Base-by-base conservation (phyloP, 2,888 invertebrate genomes). In the Aspidiotus destructor region DNA sequence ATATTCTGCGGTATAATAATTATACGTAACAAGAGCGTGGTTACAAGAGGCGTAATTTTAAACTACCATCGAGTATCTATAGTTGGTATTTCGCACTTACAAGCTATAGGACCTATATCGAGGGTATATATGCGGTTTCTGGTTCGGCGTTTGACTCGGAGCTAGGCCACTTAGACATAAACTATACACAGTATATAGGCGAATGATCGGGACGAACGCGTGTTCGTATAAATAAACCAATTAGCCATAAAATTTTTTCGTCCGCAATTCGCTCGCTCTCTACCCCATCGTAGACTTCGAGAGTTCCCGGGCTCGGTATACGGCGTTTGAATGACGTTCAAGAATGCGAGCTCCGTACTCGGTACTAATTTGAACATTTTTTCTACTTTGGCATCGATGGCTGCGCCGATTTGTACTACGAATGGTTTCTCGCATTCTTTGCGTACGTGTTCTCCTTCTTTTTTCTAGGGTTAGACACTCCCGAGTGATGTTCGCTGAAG, bases 201-300 rank as follows among this genome's bases (percentile, higher is more conserved):
- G 28, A 28, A 28, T 28, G 28, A 28, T 28, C 28, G 28, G 28
- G 28, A 28, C 28, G 28, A 28, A 28, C 28, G 28, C 28, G 28
- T 28, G 28, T 28, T 48, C 48, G 48, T 48, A 48, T 48, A 48
- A 48, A 48, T 48, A 48, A 48, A 48, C 48, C 48, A 48, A 48
- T 48, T 48, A 48, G 48, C 48, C 48, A n/a, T n/a, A n/a, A 48
- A 48, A 13, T n/a, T 48, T 48, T n/a, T 48, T 48, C 48, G 48
- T 48, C 48, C 48, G 48, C 11, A 48, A 48, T 48, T 48, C 48
- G 48, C 48, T 11, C n/a, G 48, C 6, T 28, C 28, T 28, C 28
- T 28, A 28, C 28, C 28, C 28, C 5, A 28, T 28, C 28, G 2
- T 28, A 28, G 28, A 28, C 2, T 28, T 28, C 48, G 48, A 48